phyloP scores from a whole-genome alignment of 2,113 vertebrate genomes.

The Neofelis nebulosa region DNA sequence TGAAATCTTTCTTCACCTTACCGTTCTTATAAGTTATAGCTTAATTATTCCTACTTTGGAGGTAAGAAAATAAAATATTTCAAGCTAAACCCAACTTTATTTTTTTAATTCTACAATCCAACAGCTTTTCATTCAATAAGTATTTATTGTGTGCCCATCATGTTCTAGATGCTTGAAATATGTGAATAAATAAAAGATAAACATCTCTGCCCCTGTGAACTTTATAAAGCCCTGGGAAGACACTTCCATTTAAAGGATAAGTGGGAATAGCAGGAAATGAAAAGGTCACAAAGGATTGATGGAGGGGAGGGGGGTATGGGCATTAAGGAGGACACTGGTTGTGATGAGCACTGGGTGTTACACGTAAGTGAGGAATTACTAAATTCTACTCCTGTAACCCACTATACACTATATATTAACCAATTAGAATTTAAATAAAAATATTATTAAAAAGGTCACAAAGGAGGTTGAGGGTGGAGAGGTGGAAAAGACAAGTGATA shows the following conservation, averaged over 20 bases:
- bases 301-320: too few species aligned
- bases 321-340: too few species aligned
- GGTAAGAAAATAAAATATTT: neutral
- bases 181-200: slow-evolving; percentile 5
- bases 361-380: too few species aligned
- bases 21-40: neutral
- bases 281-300: neutral
- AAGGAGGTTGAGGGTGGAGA: neutral
- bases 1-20: neutral
- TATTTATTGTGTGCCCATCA: neutral
- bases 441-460: neutral
- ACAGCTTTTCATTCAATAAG: neutral
- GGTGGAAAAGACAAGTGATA: neutral
- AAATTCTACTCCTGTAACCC: too few species aligned
- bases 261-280: neutral
- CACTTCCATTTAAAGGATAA: neutral
- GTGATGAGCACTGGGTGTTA: too few species aligned
- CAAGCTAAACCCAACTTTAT: neutral
- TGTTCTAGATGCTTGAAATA: neutral
- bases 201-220: neutral
- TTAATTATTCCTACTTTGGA: neutral
- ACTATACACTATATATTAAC: too few species aligned
- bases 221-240: neutral
- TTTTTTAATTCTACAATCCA: neutral
- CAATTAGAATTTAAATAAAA: too few species aligned